Conservation (phyloP, 2,113 vertebrate genomes). For the Sigmodon hispidus region DNA sequence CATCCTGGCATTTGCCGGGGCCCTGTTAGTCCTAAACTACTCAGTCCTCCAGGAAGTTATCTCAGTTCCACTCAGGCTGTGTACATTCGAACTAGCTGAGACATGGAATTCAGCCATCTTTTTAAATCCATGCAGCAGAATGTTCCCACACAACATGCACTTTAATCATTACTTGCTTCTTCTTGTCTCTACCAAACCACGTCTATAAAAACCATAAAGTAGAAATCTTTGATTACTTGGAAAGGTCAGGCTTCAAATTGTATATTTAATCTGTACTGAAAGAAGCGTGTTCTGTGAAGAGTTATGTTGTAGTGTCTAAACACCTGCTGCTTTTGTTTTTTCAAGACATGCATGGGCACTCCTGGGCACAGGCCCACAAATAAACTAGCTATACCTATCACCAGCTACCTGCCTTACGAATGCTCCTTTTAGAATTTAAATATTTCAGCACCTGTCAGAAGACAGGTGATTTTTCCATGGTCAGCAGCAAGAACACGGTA, state of each 20-base stretch:
- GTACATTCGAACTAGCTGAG: no score
- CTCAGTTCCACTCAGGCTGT: rapidly evolving
- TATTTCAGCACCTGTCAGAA: background rate
- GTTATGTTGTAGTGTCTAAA: conserved; percentile 71
- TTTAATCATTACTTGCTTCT: conserved; percentile 24
- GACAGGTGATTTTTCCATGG: background rate
- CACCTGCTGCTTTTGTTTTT: conserved; percentile 77
- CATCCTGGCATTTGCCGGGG: no score
- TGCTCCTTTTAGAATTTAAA: conserved; percentile 37
- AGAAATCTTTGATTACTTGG: conserved; percentile 81
- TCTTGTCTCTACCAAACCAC: conserved; percentile 33
- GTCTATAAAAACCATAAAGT: conserved; percentile 60
- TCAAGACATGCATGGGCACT: background rate
- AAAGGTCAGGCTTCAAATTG: conserved; percentile 82
- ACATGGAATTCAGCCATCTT: background rate
- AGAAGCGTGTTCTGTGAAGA: conserved; percentile 74
- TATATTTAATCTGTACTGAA: conserved; percentile 82
- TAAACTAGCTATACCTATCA: background rate
- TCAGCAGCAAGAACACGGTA: background rate
- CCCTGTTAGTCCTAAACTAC: rapidly evolving
- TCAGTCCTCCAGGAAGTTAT: rapidly evolving
- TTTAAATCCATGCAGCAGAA: background rate
- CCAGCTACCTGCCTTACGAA: rapidly evolving
- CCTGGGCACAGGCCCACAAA: background rate
- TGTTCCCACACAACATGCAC: background rate